These are phyloP conservation scores for Apodemus sylvaticus DNA, from an alignment of 2,113 vertebrate genomes.

Conservation along the genomic window DNA sequence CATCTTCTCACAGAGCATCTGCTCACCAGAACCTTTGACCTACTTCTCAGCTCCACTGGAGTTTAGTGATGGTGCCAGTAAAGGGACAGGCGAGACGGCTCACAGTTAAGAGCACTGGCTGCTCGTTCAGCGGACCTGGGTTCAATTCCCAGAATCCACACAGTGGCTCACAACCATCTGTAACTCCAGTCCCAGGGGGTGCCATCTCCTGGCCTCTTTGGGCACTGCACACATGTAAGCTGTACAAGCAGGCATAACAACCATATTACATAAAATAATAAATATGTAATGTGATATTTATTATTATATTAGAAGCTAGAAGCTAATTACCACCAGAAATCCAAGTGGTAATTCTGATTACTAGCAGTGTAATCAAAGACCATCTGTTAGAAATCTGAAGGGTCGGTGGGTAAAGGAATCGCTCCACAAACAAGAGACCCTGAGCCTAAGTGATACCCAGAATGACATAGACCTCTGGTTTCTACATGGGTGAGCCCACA, in stretches of 20 bases:
- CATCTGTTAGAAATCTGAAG: not conserved
- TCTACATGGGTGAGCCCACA: not conserved
- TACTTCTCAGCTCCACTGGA: not conserved
- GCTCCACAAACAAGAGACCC: not conserved
- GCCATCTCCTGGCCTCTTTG: not conserved
- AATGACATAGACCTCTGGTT: too few species aligned
- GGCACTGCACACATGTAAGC: not conserved
- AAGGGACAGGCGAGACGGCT: not conserved
- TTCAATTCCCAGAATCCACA: not conserved
- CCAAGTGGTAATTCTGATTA: not conserved
- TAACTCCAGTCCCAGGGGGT: not conserved
- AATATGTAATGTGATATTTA: not conserved
- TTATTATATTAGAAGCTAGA: too few species aligned
- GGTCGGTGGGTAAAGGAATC: not conserved
- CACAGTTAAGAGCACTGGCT: not conserved
- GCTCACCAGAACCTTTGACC: not conserved
- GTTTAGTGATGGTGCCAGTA: not conserved
- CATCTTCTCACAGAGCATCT: not conserved
- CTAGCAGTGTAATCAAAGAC: not conserved
- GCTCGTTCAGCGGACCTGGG: not conserved
- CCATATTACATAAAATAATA: not conserved
- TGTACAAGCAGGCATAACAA: not conserved
- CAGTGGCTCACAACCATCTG: not conserved
- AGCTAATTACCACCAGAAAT: conserved; percentile 31
- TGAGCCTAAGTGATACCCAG: not conserved